These are phyloP conservation scores for Lethenteron reissneri DNA, from an alignment of 2,113 vertebrate genomes.

Conservation along the genomic window DNA sequence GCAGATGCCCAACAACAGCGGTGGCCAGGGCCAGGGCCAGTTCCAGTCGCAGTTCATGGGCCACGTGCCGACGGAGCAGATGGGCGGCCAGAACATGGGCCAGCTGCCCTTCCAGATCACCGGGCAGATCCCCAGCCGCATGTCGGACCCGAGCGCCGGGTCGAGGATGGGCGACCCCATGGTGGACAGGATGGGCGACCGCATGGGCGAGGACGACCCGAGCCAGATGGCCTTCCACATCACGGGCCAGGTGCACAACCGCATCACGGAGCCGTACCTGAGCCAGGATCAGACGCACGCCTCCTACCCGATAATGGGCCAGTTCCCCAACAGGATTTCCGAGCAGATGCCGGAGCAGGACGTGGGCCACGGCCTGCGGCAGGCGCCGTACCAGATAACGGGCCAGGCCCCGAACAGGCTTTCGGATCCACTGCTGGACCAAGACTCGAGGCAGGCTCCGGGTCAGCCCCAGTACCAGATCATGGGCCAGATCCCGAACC, in stretches of 20 bases:
- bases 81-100: no score
- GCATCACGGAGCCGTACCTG: constrained; percentile 1
- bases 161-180: neutral
- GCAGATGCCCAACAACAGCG: no score
- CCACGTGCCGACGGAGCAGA: no score
- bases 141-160: neutral
- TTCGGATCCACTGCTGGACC: constrained; percentile 2
- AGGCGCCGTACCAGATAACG: constrained; percentile 2
- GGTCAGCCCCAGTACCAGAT: constrained; percentile 1
- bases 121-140: constrained; percentile 4
- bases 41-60: no score
- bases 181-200: neutral
- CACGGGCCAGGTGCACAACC: constrained; percentile 2
- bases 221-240: neutral
- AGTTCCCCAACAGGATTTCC: constrained; percentile 4
- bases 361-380: neutral
- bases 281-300: constrained; percentile 2
- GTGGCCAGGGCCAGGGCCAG: no score
- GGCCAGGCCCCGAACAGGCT: constrained; percentile 4
- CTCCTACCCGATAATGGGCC: constrained; percentile 1
- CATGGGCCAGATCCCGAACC: constrained; percentile 2
- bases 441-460: neutral
- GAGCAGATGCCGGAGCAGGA: constrained; percentile 1
- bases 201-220: neutral
- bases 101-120: constrained; percentile 4